Conservation (phyloP, 2,113 vertebrate genomes). For the Catharus bicknelli region DNA sequence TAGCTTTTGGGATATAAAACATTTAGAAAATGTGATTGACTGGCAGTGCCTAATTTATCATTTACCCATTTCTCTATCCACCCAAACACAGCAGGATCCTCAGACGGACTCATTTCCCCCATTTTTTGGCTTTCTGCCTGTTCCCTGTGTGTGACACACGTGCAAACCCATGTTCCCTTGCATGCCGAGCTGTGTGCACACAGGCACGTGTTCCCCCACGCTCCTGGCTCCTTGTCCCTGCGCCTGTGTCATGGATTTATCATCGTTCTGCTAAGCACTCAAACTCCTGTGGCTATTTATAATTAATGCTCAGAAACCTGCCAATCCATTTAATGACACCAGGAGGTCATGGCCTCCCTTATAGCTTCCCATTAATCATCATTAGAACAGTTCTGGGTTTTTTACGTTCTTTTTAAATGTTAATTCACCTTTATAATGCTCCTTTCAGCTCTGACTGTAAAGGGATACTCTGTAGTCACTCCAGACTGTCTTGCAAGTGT, state of each 20-base stretch:
- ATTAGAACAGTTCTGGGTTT: slow-evolving; percentile 77
- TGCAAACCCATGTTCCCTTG: not conserved
- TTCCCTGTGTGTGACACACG: fast-evolving
- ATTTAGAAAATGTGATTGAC: slow-evolving; percentile 79
- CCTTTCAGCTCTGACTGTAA: slow-evolving; percentile 74
- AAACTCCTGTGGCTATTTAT: slow-evolving; percentile 80
- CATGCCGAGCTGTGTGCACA: not conserved
- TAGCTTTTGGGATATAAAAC: slow-evolving; percentile 81
- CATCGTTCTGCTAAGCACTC: slow-evolving; percentile 69
- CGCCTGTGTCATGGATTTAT: slow-evolving; percentile 68
- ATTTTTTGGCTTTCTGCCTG: not conserved
- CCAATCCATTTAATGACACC: slow-evolving; percentile 82
- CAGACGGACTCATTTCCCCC: not conserved
- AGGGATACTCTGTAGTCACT: slow-evolving; percentile 61
- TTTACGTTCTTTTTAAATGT: slow-evolving; percentile 81
- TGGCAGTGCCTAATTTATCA: slow-evolving; percentile 75
- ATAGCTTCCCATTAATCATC: slow-evolving; percentile 80
- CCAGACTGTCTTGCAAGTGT: slow-evolving; percentile 4
- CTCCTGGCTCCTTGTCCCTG: slow-evolving; percentile 38
- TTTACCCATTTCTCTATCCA: slow-evolving; percentile 47
- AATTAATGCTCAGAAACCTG: slow-evolving; percentile 83
- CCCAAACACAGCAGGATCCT: not conserved
- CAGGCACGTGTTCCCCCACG: not conserved
- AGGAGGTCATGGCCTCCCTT: slow-evolving; percentile 77
- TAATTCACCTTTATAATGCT: slow-evolving; percentile 79